A percentile compares a stretch with the other conserved stretches of the same genome.
These are phyloP conservation scores for Mirounga angustirostris DNA, from an alignment of 2,113 vertebrate species.

Conservation along the genomic window DNA sequence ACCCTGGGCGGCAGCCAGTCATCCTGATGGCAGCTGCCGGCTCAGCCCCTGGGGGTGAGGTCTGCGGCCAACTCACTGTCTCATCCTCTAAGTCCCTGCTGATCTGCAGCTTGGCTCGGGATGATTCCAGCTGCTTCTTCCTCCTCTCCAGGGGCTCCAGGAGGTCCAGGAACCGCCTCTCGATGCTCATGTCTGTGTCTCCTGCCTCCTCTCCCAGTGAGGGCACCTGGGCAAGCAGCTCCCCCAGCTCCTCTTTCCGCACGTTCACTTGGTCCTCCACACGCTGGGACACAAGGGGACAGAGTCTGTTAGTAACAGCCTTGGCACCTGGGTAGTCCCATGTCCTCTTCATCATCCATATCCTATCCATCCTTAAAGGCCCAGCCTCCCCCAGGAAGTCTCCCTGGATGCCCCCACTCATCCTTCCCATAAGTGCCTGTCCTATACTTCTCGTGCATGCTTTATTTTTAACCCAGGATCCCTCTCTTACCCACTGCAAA, in stretches of 20 bases:
- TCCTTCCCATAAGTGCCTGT: background rate
- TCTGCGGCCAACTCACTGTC: conserved; percentile 86
- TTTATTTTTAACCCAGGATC: background rate
- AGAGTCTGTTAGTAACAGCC: background rate
- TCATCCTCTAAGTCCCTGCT: conserved; percentile 96
- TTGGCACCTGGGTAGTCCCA: background rate
- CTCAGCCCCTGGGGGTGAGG: background rate
- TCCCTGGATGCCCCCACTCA: background rate
- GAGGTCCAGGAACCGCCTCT: conserved; percentile 91
- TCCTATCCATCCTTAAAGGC: background rate
- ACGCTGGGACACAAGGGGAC: conserved; percentile 85
- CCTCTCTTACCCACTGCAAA: background rate
- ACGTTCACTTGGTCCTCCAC: conserved; percentile 95
- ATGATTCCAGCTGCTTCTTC: conserved; percentile 91
- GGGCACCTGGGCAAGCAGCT: conserved; percentile 90
- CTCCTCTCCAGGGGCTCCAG: conserved; percentile 91
- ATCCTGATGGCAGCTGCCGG: background rate
- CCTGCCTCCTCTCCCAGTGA: conserved; percentile 87
- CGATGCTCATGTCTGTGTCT: conserved; percentile 89
- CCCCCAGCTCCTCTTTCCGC: conserved; percentile 92
- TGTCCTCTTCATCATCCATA: background rate
- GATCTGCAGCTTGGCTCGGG: conserved; percentile 93
- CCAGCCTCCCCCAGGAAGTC: background rate
- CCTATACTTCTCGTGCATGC: background rate
- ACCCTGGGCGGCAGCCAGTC: background rate